A percentile compares a stretch with the other conserved stretches of the same genome.
These are phyloP conservation scores for Mayetiola destructor DNA, from an alignment of 2,888 invertebrate genomes.

Conservation along the genomic window DNA sequence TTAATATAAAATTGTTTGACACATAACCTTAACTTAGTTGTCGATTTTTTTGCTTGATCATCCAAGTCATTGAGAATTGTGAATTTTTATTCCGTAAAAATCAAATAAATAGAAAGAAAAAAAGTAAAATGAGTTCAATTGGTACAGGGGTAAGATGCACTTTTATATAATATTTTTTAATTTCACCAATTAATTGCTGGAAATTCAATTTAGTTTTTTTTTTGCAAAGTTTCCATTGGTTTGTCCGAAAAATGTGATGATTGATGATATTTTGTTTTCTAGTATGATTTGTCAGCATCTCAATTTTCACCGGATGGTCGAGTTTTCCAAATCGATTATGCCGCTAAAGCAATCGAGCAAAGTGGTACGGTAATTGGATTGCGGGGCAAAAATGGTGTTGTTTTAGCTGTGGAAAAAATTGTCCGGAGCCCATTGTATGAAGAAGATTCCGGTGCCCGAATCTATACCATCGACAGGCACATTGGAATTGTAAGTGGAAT, in stretches of 20 bases:
- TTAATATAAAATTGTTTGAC: not conserved
- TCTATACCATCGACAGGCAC: constrained; percentile 85
- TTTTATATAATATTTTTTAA: not conserved
- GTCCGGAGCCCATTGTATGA: constrained; percentile 89
- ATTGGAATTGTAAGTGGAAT: constrained; percentile 70
- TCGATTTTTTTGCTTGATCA: constrained; percentile 2
- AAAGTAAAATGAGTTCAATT: constrained; percentile 70
- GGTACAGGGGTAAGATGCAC: constrained; percentile 82
- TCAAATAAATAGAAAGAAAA: not conserved
- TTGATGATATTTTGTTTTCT: constrained; percentile 27
- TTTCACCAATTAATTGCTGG: not conserved
- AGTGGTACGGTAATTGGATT: constrained; percentile 93
- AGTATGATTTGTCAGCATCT: constrained; percentile 99
- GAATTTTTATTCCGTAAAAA: not conserved
- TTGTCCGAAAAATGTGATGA: not conserved
- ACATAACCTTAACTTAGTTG: constrained; percentile 9
- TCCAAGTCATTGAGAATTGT: not conserved
- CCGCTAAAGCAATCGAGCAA: constrained; percentile 96
- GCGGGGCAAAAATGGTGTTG: constrained; percentile 88
- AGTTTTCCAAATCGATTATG: constrained; percentile 99
- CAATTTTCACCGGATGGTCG: constrained; percentile 99
- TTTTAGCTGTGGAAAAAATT: constrained; percentile 94
- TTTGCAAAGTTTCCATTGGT: not conserved
- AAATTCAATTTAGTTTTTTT: constrained; percentile 1
- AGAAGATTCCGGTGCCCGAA: constrained; percentile 75